A percentile compares a stretch with the other conserved stretches of the same genome.
phyloP scores from a whole-genome alignment of 2,888 invertebrate genomes.

The Schizaphis graminum region DNA sequence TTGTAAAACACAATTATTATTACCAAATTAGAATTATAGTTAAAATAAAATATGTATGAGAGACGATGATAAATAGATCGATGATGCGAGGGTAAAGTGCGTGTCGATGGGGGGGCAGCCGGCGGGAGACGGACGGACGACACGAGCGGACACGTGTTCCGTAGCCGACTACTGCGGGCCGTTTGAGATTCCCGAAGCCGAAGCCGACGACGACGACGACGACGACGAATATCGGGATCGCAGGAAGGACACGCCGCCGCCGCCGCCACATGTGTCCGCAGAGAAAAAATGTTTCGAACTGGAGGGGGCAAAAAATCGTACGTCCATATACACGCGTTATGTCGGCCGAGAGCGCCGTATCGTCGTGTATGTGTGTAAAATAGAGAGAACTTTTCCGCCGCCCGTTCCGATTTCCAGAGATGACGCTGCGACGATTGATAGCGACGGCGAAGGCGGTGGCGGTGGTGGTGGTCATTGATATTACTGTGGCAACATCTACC shows the following conservation, averaged over 20 bases:
- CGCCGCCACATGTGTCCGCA: slow-evolving; percentile 28
- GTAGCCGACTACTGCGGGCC: neutral
- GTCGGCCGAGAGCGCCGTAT: neutral
- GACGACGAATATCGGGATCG: slow-evolving; percentile 14
- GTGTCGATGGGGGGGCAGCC: neutral
- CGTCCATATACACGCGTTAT: neutral
- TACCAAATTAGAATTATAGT: neutral
- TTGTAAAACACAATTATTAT: neutral
- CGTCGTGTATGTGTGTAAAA: slow-evolving; percentile 39
- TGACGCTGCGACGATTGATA: neutral
- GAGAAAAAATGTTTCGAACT: neutral
- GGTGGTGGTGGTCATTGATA: neutral
- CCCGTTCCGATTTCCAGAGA: slow-evolving; percentile 39
- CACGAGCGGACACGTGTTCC: slow-evolving; percentile 48
- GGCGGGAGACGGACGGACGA: neutral
- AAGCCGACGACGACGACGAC: neutral
- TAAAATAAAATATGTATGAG: neutral
- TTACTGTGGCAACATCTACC: slow-evolving; percentile 43
- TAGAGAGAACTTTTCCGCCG: slow-evolving; percentile 51
- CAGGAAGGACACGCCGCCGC: neutral
- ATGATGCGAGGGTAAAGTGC: neutral
- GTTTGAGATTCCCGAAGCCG: neutral
- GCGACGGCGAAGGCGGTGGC: neutral
- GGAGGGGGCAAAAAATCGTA: neutral
- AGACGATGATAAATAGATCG: neutral